phyloP scores from a whole-genome alignment of 1,140 invertebrate genomes.

The Ptiloglossa arizonensis region DNA sequence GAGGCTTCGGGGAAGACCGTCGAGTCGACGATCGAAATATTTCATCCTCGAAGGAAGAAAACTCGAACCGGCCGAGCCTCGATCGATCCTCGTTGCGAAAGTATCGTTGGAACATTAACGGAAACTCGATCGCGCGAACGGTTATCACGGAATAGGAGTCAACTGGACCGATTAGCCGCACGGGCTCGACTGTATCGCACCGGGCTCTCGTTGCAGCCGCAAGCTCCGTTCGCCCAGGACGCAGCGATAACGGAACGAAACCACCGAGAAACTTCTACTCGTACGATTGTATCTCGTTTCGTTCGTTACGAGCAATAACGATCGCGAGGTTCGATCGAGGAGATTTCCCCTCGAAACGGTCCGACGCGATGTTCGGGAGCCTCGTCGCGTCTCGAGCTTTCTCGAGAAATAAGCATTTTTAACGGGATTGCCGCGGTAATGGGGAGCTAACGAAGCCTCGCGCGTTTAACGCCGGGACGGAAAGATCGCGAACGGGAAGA shows the following conservation, averaged over 20 bases:
- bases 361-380: neutral
- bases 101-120: neutral
- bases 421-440: constrained; percentile 18
- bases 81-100: neutral
- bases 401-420: constrained; percentile 30
- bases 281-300: too few relatives aligned
- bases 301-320: neutral
- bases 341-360: neutral
- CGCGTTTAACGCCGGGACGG: constrained; percentile 12
- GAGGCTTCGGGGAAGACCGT: too few relatives aligned
- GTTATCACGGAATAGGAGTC: neutral
- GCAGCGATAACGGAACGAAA: neutral
- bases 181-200: neutral
- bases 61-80: too few relatives aligned
- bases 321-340: neutral
- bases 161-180: neutral
- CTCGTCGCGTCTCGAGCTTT: neutral
- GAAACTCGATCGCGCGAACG: neutral
- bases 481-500: constrained; percentile 3
- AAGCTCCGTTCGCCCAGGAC: neutral
- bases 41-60: too few relatives aligned
- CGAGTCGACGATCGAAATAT: too few relatives aligned
- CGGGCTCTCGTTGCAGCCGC: neutral
- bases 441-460: constrained; percentile 29
- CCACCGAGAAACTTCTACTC: neutral